Evolutionary conservation across 2,888 invertebrate genomes (phyloP).

Genomic region (Polydrusus tereticollis): DNA sequence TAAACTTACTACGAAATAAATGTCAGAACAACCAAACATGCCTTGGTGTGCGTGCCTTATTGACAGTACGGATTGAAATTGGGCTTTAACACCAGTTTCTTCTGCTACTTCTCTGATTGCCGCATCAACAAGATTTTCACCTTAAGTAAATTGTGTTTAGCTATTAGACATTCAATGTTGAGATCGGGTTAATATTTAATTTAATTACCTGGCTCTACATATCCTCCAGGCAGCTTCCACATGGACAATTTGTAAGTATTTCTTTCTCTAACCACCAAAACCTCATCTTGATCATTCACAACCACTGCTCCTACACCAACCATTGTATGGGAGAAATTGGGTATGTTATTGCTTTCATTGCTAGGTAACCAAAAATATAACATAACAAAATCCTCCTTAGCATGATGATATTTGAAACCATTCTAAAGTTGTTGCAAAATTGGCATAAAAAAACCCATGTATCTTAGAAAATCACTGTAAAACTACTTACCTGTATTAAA

Average conservation of each 20-base stretch:
- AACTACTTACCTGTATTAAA: slow-evolving; percentile 75
- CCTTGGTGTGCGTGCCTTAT: slow-evolving; percentile 84
- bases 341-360: slow-evolving; percentile 74
- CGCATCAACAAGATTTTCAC: slow-evolving; percentile 86
- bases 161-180: too few relatives aligned
- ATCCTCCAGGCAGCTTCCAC: slow-evolving; percentile 95
- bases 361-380: slow-evolving; percentile 86
- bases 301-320: slow-evolving; percentile 90
- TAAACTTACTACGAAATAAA: slow-evolving; percentile 84
- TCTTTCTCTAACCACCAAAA: slow-evolving; percentile 86
- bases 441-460: neutral
- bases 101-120: slow-evolving; percentile 89
- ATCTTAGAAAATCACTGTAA: too few relatives aligned
- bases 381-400: slow-evolving; percentile 82
- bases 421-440: slow-evolving; percentile 66
- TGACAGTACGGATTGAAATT: slow-evolving; percentile 82
- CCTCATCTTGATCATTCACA: slow-evolving; percentile 80
- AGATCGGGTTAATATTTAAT: too few relatives aligned
- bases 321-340: slow-evolving; percentile 85
- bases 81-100: slow-evolving; percentile 87
- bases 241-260: slow-evolving; percentile 69
- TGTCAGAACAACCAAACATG: slow-evolving; percentile 87
- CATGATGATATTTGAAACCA: slow-evolving; percentile 91
- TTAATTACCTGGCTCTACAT: slow-evolving; percentile 87
- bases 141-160: too few relatives aligned